Percentiles rank a stretch among this genome's conserved stretches.
These are phyloP conservation scores for Himantopus leucocephalus DNA, from an alignment of 2,113 vertebrate genomes.

Conservation along the genomic window DNA sequence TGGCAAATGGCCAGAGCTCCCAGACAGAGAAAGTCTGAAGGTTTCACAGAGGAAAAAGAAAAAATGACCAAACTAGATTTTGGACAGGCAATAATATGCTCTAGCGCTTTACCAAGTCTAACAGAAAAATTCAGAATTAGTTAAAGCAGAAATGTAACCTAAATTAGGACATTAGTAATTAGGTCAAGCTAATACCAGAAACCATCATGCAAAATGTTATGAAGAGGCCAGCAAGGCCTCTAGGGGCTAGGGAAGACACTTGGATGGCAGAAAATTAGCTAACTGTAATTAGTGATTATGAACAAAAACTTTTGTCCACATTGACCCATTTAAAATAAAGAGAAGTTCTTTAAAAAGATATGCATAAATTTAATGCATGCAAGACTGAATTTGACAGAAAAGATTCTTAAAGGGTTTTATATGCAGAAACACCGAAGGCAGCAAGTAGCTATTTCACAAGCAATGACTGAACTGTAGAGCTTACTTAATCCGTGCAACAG, in stretches of 20 bases:
- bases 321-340: constrained; percentile 59
- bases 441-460: not conserved
- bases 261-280: constrained; percentile 36
- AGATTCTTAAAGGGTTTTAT: not conserved
- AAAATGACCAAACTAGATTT: not conserved
- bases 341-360: constrained; percentile 33
- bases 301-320: constrained; percentile 12
- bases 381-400: not conserved
- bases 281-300: constrained; percentile 40
- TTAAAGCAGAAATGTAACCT: constrained; percentile 5
- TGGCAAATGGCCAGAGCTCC: not conserved
- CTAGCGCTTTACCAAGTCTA: not conserved
- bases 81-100: not conserved
- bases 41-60: not conserved
- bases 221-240: constrained; percentile 3
- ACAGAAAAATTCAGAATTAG: constrained; percentile 7
- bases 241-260: not conserved
- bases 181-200: constrained; percentile 58
- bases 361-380: not conserved
- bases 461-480: not conserved
- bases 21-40: not conserved
- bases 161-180: constrained; percentile 53
- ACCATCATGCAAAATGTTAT: not conserved
- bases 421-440: not conserved
- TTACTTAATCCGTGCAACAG: not conserved